Percentiles rank a stretch among this genome's conserved stretches.
phyloP scores from a whole-genome alignment of 2,797 vertebrate genomes.

The Lycodopsis pacificus region DNA sequence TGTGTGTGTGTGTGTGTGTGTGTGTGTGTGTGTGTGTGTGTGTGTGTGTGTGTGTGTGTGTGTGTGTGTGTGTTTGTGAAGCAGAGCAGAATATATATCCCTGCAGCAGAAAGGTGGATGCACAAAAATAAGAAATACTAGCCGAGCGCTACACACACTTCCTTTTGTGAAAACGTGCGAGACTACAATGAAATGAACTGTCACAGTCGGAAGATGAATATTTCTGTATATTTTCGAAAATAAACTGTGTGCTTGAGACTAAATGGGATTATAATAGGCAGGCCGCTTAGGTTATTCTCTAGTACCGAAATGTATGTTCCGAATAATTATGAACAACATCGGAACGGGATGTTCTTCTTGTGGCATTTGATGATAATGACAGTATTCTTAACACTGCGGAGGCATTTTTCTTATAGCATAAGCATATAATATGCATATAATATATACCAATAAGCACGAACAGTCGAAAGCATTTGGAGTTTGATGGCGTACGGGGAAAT shows the following conservation, averaged over 20 bases:
- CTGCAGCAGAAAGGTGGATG: slow-evolving; percentile 6
- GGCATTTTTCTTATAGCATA: neutral
- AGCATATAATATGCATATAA: neutral
- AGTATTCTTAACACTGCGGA: neutral
- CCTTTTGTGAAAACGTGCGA: neutral
- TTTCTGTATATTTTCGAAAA: neutral
- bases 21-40: no score
- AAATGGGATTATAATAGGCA: neutral
- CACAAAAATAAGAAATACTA: neutral
- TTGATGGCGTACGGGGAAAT: neutral
- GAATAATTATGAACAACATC: neutral
- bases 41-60: no score
- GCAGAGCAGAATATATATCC: neutral
- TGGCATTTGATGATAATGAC: no score
- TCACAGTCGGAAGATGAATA: neutral
- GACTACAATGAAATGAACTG: neutral
- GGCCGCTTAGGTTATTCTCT: neutral
- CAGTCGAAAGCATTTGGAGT: neutral
- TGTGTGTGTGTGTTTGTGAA: neutral
- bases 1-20: neutral
- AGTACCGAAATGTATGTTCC: neutral
- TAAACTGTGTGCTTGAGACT: neutral
- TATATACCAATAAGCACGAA: neutral
- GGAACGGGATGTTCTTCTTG: neutral
- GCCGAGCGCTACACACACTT: slow-evolving; percentile 14